Conservation (phyloP, 1,140 invertebrate species). For the Glomeris maerens region DNA sequence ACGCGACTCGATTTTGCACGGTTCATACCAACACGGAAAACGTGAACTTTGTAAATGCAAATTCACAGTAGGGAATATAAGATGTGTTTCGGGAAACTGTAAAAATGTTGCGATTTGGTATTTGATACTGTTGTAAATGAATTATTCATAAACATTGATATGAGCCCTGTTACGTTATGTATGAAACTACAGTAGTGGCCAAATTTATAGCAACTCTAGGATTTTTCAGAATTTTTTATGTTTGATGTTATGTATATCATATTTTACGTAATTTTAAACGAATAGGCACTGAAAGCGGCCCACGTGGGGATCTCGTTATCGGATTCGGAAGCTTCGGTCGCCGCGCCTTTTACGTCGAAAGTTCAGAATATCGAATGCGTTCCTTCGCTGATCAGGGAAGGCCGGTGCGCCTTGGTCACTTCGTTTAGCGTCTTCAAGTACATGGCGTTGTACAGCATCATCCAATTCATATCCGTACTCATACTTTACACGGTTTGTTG, state of each 20-base stretch:
- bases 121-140: too few relatives aligned
- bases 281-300: constrained; percentile 66
- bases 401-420: constrained; percentile 78
- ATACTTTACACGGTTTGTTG: constrained; percentile 56
- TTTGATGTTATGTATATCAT: too few relatives aligned
- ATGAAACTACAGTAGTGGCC: too few relatives aligned
- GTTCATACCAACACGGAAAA: constrained; percentile 3
- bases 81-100: neutral
- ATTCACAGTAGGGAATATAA: neutral
- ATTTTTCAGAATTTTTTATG: too few relatives aligned
- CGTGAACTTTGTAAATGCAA: neutral
- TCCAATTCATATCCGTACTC: constrained; percentile 84
- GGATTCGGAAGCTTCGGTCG: constrained; percentile 84
- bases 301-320: constrained; percentile 88
- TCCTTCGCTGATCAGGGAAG: constrained; percentile 53
- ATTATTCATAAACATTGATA: too few relatives aligned
- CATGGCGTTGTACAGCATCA: constrained; percentile 82
- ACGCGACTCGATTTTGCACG: constrained; percentile 3
- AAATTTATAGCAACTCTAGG: too few relatives aligned
- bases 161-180: too few relatives aligned
- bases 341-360: constrained; percentile 85
- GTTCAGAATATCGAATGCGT: constrained; percentile 79
- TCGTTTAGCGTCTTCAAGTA: constrained; percentile 95
- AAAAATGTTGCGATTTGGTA: neutral
- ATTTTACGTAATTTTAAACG: too few relatives aligned